A percentile compares a stretch with the other conserved stretches of the same genome.
phyloP scores from a whole-genome alignment of 2,888 invertebrate species.

The Julus scanicus region DNA sequence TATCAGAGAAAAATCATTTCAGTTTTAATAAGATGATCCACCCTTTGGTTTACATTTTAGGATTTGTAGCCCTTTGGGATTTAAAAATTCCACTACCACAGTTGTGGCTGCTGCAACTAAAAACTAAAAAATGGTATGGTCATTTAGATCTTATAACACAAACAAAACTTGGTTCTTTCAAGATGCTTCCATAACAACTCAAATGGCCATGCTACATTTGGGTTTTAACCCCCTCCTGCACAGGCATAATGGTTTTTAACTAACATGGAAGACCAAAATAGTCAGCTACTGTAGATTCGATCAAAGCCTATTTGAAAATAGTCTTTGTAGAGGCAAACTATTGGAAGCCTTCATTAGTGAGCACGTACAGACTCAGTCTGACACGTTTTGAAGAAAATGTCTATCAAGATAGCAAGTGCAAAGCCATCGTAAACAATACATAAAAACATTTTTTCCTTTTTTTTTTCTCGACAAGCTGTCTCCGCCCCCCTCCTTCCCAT shows the following conservation, averaged over 20 bases:
- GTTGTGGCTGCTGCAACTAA: no score
- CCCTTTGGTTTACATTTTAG: background rate
- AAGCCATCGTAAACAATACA: conserved; percentile 41
- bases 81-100: no score
- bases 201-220: no score
- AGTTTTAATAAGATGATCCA: background rate
- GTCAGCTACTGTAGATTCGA: background rate
- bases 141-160: no score
- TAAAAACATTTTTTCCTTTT: conserved; percentile 8
- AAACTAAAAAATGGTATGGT: no score
- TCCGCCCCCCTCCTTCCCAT: background rate
- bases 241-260: background rate
- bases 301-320: background rate
- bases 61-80: background rate
- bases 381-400: conserved; percentile 12
- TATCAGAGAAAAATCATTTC: background rate
- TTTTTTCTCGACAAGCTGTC: background rate
- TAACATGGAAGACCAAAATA: background rate
- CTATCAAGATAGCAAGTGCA: conserved; percentile 19
- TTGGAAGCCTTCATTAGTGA: conserved; percentile 10
- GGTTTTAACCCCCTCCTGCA: no score
- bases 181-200: no score
- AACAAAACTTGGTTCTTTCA: no score
- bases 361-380: background rate
- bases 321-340: background rate